These are phyloP conservation scores for Egretta garzetta DNA, from an alignment of 2,113 vertebrate genomes.

Conservation along the genomic window DNA sequence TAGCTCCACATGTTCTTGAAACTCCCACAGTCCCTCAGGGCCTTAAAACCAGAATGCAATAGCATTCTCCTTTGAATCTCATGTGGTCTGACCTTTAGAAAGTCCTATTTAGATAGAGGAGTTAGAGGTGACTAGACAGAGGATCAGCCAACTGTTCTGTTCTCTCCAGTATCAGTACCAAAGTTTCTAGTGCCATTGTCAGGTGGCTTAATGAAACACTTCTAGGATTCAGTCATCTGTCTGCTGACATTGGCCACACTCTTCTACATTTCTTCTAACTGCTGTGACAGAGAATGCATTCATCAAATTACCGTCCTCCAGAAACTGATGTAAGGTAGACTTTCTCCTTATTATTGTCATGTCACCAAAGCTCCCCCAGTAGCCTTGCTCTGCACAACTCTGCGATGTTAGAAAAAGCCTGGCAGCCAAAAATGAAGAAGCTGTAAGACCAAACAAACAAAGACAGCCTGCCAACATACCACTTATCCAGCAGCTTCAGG, in stretches of 20 bases:
- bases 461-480: slow-evolving; percentile 5
- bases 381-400: not conserved
- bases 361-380: not conserved
- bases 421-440: slow-evolving; percentile 27
- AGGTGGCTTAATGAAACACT: not conserved
- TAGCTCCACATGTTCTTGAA: not conserved
- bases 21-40: slow-evolving; percentile 36
- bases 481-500: slow-evolving; percentile 30
- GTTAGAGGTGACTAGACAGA: not conserved
- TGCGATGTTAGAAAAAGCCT: not conserved
- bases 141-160: not conserved
- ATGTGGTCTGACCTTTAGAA: not conserved
- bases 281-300: not conserved
- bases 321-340: not conserved
- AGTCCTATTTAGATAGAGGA: not conserved
- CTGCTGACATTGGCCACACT: not conserved
- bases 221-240: not conserved
- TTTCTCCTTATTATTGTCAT: not conserved
- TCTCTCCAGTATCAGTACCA: not conserved
- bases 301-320: not conserved
- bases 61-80: not conserved
- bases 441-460: slow-evolving; percentile 16
- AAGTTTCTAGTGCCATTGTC: not conserved
- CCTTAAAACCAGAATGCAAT: slow-evolving; percentile 10
- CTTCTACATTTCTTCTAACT: not conserved